These are phyloP conservation scores for Bucco capensis DNA, from an alignment of 2,113 vertebrate genomes.

Conservation along the genomic window DNA sequence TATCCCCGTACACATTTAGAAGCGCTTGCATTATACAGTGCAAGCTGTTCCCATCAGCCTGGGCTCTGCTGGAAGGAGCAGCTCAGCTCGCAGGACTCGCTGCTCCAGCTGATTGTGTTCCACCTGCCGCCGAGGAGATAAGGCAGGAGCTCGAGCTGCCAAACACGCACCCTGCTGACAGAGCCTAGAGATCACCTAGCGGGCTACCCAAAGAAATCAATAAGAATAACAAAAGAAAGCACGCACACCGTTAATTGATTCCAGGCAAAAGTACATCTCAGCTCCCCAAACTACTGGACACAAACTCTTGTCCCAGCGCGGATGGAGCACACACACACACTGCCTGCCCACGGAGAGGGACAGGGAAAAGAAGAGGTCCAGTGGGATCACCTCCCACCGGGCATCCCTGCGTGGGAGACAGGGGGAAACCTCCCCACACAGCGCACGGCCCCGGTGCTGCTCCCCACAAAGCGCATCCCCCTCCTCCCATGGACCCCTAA, in stretches of 20 bases:
- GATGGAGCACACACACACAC: not conserved
- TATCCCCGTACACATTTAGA: conserved; percentile 35
- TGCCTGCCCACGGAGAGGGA: not conserved
- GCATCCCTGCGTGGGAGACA: not conserved
- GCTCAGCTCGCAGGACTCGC: not conserved
- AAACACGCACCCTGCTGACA: not conserved
- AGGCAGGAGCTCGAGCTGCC: not conserved
- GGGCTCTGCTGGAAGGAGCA: not conserved
- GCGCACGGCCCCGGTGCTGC: not conserved
- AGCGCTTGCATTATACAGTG: not conserved
- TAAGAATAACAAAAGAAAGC: not conserved
- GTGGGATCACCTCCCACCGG: not conserved
- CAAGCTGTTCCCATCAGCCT: not conserved
- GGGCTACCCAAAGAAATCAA: not conserved
- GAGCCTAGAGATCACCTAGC: not conserved
- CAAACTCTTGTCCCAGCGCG: not conserved
- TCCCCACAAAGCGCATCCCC: not conserved
- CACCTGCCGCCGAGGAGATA: conserved; percentile 48
- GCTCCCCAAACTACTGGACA: not conserved
- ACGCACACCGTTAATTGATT: not conserved
- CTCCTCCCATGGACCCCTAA: not conserved
- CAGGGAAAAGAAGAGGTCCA: not conserved
- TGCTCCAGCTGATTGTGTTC: not conserved
- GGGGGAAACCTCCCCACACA: not conserved
- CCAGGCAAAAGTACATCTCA: not conserved